A percentile compares a stretch with the other conserved stretches of the same genome.
These are phyloP conservation scores for Napeogenes inachia DNA, from an alignment of 2,888 invertebrate genomes.

Conservation along the genomic window DNA sequence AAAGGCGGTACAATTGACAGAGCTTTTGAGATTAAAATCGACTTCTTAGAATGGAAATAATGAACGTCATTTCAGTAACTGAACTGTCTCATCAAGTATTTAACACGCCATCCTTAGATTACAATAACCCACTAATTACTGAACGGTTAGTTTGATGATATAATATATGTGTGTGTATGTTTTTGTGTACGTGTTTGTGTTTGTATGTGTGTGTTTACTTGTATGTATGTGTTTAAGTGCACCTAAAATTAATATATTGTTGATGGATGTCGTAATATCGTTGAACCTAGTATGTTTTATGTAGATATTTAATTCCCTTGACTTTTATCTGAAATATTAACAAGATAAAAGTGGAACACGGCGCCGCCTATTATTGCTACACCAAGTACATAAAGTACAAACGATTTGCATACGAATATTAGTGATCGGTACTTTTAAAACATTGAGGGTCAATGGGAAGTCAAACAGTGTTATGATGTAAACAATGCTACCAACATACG, in stretches of 20 bases:
- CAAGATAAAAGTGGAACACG: slow-evolving; percentile 29
- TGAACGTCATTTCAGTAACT: not conserved
- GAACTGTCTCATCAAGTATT: slow-evolving; percentile 22
- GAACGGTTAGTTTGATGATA: too few relatives aligned
- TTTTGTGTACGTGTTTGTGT: too few relatives aligned
- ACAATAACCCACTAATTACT: too few relatives aligned
- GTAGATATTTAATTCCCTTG: slow-evolving; percentile 30
- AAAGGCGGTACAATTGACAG: too few relatives aligned
- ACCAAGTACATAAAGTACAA: slow-evolving; percentile 34
- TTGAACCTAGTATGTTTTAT: slow-evolving; percentile 12
- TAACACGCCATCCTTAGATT: slow-evolving; percentile 2
- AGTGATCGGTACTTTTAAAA: slow-evolving; percentile 15
- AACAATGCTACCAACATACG: slow-evolving; percentile 22
- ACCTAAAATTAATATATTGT: too few relatives aligned
- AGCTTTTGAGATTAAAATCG: too few relatives aligned
- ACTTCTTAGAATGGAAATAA: too few relatives aligned
- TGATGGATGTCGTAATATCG: too few relatives aligned
- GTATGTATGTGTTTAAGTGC: too few relatives aligned
- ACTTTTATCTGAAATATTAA: slow-evolving; percentile 29
- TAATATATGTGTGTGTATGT: too few relatives aligned
- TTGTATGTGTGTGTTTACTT: too few relatives aligned
- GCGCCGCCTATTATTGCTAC: slow-evolving; percentile 41
- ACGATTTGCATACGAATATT: slow-evolving; percentile 38
- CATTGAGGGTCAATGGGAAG: slow-evolving; percentile 19
- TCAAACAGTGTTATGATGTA: slow-evolving; percentile 20